These are phyloP conservation scores for Ditylenchus weischeri DNA, from an alignment of 2,888 invertebrate genomes.

Conservation along the genomic window DNA sequence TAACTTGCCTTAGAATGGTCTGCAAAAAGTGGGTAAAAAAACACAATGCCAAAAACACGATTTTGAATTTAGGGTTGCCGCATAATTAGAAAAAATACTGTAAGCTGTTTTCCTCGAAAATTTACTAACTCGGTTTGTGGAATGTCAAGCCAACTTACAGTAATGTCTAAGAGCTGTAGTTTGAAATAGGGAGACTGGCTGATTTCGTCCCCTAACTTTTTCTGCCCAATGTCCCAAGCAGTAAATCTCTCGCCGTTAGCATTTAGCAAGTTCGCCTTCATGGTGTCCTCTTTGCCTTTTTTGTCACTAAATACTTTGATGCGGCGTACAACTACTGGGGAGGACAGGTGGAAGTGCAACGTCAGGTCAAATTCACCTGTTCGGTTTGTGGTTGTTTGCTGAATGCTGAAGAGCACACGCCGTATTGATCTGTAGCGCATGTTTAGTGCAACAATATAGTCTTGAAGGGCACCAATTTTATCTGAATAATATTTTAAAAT, in stretches of 20 bases:
- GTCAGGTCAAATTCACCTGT: conserved; percentile 12
- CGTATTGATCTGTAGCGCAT: conserved; percentile 23
- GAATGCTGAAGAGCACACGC: conserved; percentile 19
- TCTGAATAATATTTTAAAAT: background rate
- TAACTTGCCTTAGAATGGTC: no score
- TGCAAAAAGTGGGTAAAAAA: no score
- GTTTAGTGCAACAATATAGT: conserved; percentile 20
- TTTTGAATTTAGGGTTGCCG: no score
- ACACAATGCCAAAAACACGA: no score
- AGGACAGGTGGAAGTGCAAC: conserved; percentile 17
- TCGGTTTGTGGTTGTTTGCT: background rate
- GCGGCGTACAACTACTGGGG: conserved; percentile 17
- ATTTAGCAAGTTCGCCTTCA: conserved; percentile 18
- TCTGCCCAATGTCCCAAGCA: background rate
- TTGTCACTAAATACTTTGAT: conserved; percentile 20
- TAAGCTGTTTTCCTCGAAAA: no score
- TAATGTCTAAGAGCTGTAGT: conserved; percentile 5
- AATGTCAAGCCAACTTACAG: background rate
- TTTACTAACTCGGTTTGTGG: conserved; percentile 7
- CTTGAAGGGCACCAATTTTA: conserved; percentile 7
- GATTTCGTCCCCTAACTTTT: background rate
- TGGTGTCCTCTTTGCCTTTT: background rate
- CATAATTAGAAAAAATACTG: no score
- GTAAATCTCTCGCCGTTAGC: conserved; percentile 19
- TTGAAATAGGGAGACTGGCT: conserved; percentile 6